These are phyloP conservation scores for Gallinago undulata DNA, from an alignment of 2,113 vertebrate species.

Conservation along the genomic window DNA sequence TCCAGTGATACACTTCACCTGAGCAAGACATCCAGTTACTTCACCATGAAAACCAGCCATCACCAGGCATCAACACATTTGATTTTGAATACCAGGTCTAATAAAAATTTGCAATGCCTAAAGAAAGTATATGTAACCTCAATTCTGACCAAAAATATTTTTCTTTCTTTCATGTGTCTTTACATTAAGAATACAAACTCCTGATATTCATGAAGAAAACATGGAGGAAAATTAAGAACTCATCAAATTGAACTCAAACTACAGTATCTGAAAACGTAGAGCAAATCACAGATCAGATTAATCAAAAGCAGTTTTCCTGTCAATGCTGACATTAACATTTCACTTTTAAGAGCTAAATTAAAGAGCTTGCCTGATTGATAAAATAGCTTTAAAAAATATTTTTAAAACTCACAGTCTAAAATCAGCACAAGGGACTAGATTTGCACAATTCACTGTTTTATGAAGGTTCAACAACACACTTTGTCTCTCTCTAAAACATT, in stretches of 20 bases:
- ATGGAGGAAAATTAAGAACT: background rate
- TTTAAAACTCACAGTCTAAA: background rate
- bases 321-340: background rate
- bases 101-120: background rate
- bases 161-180: background rate
- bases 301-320: background rate
- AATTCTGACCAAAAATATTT: background rate
- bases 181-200: background rate
- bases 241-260: background rate
- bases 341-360: background rate
- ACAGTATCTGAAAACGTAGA: background rate
- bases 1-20: background rate
- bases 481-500: background rate
- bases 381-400: background rate
- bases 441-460: background rate
- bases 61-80: rapidly evolving
- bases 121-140: rapidly evolving
- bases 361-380: background rate
- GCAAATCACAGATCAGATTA: background rate
- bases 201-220: background rate
- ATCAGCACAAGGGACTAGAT: background rate
- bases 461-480: background rate
- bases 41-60: background rate
- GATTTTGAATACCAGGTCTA: background rate
- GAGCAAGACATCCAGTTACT: background rate